These are phyloP conservation scores for Ctenopoma kingsleyae DNA, from an alignment of 2,797 vertebrate species.

Conservation along the genomic window DNA sequence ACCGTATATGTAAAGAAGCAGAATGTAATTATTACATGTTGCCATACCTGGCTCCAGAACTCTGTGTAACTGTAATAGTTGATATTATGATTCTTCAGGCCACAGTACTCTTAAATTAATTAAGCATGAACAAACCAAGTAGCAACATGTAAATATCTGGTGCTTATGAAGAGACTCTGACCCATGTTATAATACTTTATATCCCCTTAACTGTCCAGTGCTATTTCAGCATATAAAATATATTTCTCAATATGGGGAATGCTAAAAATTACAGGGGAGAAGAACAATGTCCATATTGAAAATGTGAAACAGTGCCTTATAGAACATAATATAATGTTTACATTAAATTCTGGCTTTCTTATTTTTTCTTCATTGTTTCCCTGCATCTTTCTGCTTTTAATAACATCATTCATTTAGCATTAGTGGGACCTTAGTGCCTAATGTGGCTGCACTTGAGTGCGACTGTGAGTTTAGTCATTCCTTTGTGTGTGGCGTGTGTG, in stretches of 20 bases:
- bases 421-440: conserved; percentile 51
- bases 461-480: conserved; percentile 48
- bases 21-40: background rate
- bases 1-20: background rate
- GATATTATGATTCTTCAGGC: conserved; percentile 1
- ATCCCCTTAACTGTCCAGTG: background rate
- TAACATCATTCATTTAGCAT: conserved; percentile 63
- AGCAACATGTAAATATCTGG: background rate
- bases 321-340: conserved; percentile 46
- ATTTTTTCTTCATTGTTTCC: conserved; percentile 38
- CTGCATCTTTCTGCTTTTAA: conserved; percentile 39
- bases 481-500: conserved; percentile 2
- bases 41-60: background rate
- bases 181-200: background rate
- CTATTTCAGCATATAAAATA: no score
- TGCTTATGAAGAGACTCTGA: background rate
- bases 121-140: conserved; percentile 7
- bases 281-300: conserved; percentile 2
- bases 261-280: background rate
- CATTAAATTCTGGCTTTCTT: conserved; percentile 33
- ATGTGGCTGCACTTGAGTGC: conserved; percentile 56
- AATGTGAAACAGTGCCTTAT: conserved; percentile 48
- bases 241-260: no score
- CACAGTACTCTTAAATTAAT: background rate
- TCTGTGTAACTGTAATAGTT: background rate